Conservation (phyloP, 2,797 vertebrate species). For the Cheirogaleus major region DNA sequence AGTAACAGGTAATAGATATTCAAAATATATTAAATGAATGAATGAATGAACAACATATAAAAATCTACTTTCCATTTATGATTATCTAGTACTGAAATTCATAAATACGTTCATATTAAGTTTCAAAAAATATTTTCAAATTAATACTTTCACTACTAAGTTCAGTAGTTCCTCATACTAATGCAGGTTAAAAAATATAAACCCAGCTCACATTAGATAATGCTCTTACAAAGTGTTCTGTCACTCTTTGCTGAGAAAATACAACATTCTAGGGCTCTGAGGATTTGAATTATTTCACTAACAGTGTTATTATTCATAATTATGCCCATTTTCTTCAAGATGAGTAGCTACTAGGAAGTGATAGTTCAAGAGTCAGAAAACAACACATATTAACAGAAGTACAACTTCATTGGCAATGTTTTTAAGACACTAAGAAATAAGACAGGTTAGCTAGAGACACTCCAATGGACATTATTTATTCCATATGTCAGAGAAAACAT, state of each 20-base stretch:
- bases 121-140: too few relatives aligned
- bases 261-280: neutral
- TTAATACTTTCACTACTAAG: too few relatives aligned
- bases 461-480: neutral
- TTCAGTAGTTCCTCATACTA: neutral
- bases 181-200: neutral
- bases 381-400: neutral
- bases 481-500: neutral
- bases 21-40: neutral
- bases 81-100: neutral
- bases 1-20: neutral
- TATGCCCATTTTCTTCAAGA: neutral
- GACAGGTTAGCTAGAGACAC: neutral
- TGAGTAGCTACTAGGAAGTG: neutral
- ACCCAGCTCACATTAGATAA: neutral
- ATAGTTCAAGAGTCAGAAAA: neutral
- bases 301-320: neutral
- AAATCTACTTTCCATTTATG: neutral
- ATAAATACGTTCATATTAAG: neutral
- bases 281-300: neutral
- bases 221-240: neutral
- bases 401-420: neutral
- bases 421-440: neutral
- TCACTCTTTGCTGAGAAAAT: neutral
- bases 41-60: neutral